Conservation (phyloP, 2,797 vertebrate genomes). For the Sebastes iracundus region DNA sequence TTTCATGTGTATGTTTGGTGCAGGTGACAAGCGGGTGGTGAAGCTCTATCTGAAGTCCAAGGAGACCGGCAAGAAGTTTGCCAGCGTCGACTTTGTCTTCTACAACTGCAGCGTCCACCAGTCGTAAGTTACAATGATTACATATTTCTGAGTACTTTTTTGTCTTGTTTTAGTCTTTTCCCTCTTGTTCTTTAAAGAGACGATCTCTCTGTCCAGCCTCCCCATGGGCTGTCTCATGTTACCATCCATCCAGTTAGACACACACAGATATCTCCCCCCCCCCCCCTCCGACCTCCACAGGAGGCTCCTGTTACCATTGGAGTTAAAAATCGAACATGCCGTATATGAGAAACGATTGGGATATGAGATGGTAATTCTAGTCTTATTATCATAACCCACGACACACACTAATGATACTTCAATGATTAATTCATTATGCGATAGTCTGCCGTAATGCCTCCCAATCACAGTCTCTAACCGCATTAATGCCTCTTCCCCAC, state of each 20-base stretch:
- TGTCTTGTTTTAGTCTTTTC: not conserved
- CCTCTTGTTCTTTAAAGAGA: constrained; percentile 7
- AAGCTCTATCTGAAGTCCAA: constrained; percentile 97
- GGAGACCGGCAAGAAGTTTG: constrained; percentile 96
- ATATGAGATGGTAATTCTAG: constrained; percentile 63
- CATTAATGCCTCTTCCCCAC: not conserved
- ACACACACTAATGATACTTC: constrained; percentile 49
- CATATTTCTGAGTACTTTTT: not conserved
- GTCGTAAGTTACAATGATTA: constrained; percentile 87
- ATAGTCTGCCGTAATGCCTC: constrained; percentile 30
- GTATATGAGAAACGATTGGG: constrained; percentile 52
- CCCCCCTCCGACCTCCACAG: constrained; percentile 20
- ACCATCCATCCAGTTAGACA: constrained; percentile 30
- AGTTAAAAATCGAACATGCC: constrained; percentile 65
- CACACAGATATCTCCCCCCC: not conserved
- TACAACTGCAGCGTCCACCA: constrained; percentile 99
- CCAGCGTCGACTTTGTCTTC: constrained; percentile 95
- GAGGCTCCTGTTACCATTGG: constrained; percentile 54
- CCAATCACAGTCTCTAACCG: constrained; percentile 32
- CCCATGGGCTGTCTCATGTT: constrained; percentile 39
- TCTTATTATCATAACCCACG: constrained; percentile 56
- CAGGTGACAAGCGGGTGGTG: constrained; percentile 95
- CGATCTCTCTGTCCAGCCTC: constrained; percentile 20
- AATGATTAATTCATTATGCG: constrained; percentile 61
- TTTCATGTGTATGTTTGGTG: not conserved